Percentiles rank a stretch among this genome's conserved stretches.
These are phyloP conservation scores for Dermatemys mawii DNA, from an alignment of 2,113 vertebrate genomes.

Conservation along the genomic window DNA sequence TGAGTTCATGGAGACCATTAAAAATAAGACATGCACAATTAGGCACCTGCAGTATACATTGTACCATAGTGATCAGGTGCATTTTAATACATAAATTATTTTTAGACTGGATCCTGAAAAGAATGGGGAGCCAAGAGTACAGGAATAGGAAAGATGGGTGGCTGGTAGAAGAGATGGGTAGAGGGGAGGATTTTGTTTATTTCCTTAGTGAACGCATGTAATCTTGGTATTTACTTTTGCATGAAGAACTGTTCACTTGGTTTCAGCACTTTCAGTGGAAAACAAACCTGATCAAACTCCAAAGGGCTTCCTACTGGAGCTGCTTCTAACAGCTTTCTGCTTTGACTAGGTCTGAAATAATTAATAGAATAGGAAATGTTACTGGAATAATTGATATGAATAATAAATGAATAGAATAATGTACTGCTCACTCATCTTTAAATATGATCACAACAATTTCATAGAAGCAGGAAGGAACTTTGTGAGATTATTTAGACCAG, in stretches of 20 bases:
- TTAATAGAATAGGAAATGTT: constrained; percentile 56
- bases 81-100: not conserved
- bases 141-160: not conserved
- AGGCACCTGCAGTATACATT: not conserved
- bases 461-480: not conserved
- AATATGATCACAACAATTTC: constrained; percentile 18
- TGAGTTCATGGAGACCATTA: not conserved
- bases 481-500: not conserved
- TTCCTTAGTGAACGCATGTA: not conserved
- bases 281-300: constrained; percentile 27
- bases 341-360: constrained; percentile 41
- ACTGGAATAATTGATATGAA: constrained; percentile 47
- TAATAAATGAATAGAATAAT: constrained; percentile 59
- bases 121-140: not conserved
- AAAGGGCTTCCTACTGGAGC: not conserved
- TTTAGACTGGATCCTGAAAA: not conserved
- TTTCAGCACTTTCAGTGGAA: not conserved
- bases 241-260: not conserved
- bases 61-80: not conserved
- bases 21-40: not conserved
- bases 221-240: constrained; percentile 12
- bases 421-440: constrained; percentile 16
- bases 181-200: not conserved
- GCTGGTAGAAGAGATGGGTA: not conserved
- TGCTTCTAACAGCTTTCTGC: constrained; percentile 18